phyloP scores from a whole-genome alignment of 2,888 invertebrate genomes.

The Lasius fuliginosus region DNA sequence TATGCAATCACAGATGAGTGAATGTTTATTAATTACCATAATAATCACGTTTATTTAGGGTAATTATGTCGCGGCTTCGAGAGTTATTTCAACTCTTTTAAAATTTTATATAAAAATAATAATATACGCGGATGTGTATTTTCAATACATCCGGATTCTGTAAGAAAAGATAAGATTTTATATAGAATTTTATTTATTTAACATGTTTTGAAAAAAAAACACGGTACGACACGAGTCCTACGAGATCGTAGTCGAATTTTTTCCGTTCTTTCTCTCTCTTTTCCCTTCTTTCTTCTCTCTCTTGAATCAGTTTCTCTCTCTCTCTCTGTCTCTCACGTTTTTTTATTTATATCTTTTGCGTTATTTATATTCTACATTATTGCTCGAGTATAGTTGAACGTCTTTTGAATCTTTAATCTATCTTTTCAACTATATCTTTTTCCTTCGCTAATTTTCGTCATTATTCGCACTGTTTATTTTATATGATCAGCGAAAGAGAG shows the following conservation, averaged over 20 bases:
- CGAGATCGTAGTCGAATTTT: neutral
- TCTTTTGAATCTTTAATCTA: neutral
- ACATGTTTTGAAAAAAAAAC: slow-evolving; percentile 8
- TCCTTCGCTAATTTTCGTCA: slow-evolving; percentile 15
- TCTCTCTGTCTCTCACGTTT: neutral
- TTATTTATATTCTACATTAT: slow-evolving; percentile 9
- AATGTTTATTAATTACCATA: slow-evolving; percentile 25
- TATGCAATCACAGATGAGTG: neutral
- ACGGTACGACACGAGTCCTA: neutral
- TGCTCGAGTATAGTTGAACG: neutral
- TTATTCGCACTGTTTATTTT: slow-evolving; percentile 23
- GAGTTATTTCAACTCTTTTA: slow-evolving; percentile 11
- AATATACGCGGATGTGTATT: slow-evolving; percentile 5
- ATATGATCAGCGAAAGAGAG: neutral
- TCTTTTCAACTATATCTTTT: slow-evolving; percentile 5
- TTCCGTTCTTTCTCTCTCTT: slow-evolving; percentile 8
- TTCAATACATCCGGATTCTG: slow-evolving; percentile 30
- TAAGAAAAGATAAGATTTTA: slow-evolving; percentile 35
- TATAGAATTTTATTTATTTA: slow-evolving; percentile 32
- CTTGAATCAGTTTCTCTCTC: neutral
- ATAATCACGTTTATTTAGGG: slow-evolving; percentile 19
- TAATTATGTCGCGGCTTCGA: slow-evolving; percentile 16
- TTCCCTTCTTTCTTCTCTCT: neutral
- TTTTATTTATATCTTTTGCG: neutral
- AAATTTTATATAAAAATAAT: slow-evolving; percentile 38